A percentile compares a stretch with the other conserved stretches of the same genome.
phyloP scores from a whole-genome alignment of 2,797 vertebrate genomes.

The Coracias cyanogaster region DNA sequence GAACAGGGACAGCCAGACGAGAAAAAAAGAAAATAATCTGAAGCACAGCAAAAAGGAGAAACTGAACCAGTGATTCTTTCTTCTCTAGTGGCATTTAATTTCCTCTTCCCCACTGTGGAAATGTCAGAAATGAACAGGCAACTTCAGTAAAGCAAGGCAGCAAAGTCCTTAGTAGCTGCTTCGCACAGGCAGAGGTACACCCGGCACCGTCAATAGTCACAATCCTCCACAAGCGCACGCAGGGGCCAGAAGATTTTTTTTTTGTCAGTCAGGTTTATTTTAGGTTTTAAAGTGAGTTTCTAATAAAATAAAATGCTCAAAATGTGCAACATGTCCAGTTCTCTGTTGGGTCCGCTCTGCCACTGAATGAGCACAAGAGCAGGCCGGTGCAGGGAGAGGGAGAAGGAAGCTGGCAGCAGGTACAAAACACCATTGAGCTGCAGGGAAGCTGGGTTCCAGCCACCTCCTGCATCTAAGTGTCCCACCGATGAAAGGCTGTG shows the following conservation, averaged over 20 bases:
- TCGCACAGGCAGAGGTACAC: not conserved
- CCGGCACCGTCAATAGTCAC: accelerated
- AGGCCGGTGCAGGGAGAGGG: not conserved
- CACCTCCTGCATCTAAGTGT: not conserved
- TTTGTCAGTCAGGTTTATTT: constrained; percentile 25
- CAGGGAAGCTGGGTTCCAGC: not conserved
- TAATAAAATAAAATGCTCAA: constrained; percentile 31
- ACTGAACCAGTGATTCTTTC: not conserved
- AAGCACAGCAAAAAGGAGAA: not conserved
- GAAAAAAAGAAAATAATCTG: not conserved
- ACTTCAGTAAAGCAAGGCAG: not conserved
- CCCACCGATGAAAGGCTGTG: not conserved
- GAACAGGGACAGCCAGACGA: not conserved
- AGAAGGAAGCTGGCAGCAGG: not conserved
- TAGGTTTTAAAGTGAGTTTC: not conserved
- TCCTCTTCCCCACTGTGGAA: not conserved
- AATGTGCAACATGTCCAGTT: not conserved
- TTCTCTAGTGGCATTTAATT: constrained; percentile 30
- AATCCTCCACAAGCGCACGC: not conserved
- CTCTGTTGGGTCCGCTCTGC: not conserved
- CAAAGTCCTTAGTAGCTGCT: not conserved
- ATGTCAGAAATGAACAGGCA: not conserved
- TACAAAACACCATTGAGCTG: not conserved
- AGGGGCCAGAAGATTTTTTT: not conserved
- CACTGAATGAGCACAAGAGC: not conserved